Evolutionary conservation across 2,888 invertebrate genomes (phyloP).

Genomic region (Neoaliturus tenellus): DNA sequence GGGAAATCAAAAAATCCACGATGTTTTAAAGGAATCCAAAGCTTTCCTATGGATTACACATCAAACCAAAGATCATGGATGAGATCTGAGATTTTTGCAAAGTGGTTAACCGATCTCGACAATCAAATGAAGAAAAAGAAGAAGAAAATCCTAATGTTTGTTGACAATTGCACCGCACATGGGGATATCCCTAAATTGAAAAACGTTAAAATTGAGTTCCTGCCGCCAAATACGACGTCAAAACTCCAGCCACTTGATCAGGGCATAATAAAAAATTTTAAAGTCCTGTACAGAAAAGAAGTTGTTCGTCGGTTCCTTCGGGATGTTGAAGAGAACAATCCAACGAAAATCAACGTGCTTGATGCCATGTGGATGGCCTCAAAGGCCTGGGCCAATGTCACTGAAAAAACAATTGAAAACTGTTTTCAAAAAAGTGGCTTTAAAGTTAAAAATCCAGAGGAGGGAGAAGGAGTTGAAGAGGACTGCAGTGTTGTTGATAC

Average conservation of each 20-base stretch:
- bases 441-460: no score
- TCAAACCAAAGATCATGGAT: conserved; percentile 58
- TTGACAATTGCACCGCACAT: conserved; percentile 58
- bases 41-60: conserved; percentile 52
- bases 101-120: conserved; percentile 54
- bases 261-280: conserved; percentile 62
- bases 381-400: conserved; percentile 56
- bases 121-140: conserved; percentile 40
- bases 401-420: conserved; percentile 56
- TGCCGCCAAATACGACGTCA: conserved; percentile 50
- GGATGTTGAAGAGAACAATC: conserved; percentile 47
- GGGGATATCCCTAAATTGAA: conserved; percentile 11
- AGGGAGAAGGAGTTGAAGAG: no score
- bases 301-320: conserved; percentile 49
- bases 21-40: conserved; percentile 47
- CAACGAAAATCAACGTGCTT: conserved; percentile 40
- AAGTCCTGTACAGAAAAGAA: conserved; percentile 60
- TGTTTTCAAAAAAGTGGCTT: conserved; percentile 58
- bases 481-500: no score
- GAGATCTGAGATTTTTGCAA: conserved; percentile 39
- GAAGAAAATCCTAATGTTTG: conserved; percentile 42
- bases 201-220: conserved; percentile 48
- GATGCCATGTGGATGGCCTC: conserved; percentile 43
- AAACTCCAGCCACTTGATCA: conserved; percentile 61
- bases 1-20: conserved; percentile 56